Percentiles rank a stretch among this genome's conserved stretches.
These are phyloP conservation scores for Muscidifurax raptorellus DNA, from an alignment of 1,140 invertebrate species.

Conservation along the genomic window DNA sequence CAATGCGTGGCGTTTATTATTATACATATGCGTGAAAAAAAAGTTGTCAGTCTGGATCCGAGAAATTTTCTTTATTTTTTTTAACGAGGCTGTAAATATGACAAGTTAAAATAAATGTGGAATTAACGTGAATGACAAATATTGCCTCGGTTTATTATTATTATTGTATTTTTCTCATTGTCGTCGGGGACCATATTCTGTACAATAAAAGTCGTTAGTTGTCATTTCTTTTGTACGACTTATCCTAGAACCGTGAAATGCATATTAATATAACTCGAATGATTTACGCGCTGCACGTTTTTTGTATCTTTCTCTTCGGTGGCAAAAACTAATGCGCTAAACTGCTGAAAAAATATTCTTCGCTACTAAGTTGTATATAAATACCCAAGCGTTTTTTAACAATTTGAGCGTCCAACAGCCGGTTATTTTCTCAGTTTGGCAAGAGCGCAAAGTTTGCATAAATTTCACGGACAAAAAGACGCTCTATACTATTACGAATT, in stretches of 20 bases:
- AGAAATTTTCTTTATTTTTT: neutral
- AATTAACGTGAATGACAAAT: too few relatives aligned
- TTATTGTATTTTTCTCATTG: too few relatives aligned
- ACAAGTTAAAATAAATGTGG: too few relatives aligned
- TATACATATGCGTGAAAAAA: neutral
- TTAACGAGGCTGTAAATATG: neutral
- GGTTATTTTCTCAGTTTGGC: neutral
- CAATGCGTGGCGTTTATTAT: neutral
- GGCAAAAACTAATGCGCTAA: neutral
- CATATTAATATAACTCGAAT: neutral
- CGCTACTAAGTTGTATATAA: neutral
- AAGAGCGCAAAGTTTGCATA: neutral
- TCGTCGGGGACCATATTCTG: too few relatives aligned
- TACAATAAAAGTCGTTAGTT: neutral
- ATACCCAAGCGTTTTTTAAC: neutral
- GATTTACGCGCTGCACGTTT: neutral
- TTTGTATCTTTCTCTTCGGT: neutral
- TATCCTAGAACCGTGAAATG: neutral
- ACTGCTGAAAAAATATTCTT: neutral
- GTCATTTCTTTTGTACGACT: neutral
- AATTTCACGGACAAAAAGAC: too few relatives aligned
- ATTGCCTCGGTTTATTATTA: too few relatives aligned
- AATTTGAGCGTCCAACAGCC: neutral
- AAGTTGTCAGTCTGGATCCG: neutral
- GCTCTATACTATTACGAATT: too few relatives aligned